Base-by-base conservation (phyloP, 2,797 vertebrate genomes). In the Clangula hyemalis region DNA sequence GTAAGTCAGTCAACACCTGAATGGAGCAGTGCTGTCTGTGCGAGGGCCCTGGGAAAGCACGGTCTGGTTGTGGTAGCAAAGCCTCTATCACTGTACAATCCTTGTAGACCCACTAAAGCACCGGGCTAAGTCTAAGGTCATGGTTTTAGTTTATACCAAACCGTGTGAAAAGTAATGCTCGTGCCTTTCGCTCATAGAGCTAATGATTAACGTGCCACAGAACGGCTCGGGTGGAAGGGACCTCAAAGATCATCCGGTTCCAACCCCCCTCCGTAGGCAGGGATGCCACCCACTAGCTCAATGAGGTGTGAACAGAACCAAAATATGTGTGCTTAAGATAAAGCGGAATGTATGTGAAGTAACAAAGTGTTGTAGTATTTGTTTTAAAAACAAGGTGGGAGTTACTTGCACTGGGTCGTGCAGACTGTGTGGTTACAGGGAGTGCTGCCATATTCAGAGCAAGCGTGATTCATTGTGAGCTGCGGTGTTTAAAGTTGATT, bases 311-410 rank as follows among this genome's bases (percentile, higher is more conserved):
- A 93, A 92, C 86, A 96, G 95, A 96, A 97, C 90, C 94, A 85
- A 90, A 97, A 95, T 85, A 73, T 89, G 95, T 97, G 41, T 97
- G 86, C 91, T 85, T 70, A 96, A 98, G 98, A 98, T 98, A 98
- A 97, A 95, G 94, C 12, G 47, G 79, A 64, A 75, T 84, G 72
- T 94, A 73, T 65, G 17, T 78, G 81, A 87, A 91, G 78, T 87
- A 90, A 96, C 82, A 93, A 41, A 66, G 95, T 95, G 94, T 39
- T 75, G 68, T 82, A 72, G 58, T 97, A 60, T 97, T 98, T 98
- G 93, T 94, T 94, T 85, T 95, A 77, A 92, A 91, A 96, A 89
- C 93, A 94, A 85, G 74, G 82, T 78, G 34, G 73, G 90, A 87
- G 77, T 68, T 80, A 70, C 95, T 97, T 97, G 96, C 85, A 78